Evolutionary conservation across 1,140 invertebrate species (phyloP).

Genomic region (Pectinophora gossypiella): DNA sequence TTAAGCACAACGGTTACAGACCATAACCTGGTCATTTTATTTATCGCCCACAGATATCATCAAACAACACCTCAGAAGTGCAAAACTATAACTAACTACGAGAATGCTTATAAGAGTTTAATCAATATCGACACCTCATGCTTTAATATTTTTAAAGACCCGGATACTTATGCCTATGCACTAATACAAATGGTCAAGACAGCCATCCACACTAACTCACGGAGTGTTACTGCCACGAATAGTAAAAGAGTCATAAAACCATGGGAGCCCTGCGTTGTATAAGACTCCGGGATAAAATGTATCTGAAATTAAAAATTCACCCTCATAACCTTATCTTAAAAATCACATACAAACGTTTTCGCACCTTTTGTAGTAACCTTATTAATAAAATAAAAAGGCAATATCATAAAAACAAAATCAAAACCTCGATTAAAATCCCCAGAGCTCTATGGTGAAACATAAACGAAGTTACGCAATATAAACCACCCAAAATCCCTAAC

Average conservation of each 20-base stretch:
- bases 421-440: constrained; percentile 4
- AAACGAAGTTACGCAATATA: constrained; percentile 10
- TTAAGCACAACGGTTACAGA: constrained; percentile 10
- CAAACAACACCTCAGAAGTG: not conserved
- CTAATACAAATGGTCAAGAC: not conserved
- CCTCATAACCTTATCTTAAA: not conserved
- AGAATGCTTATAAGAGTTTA: not conserved
- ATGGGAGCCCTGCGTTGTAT: not conserved
- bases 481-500: constrained; percentile 4
- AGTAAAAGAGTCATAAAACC: constrained; percentile 14
- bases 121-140: not conserved
- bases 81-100: constrained; percentile 4
- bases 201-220: not conserved
- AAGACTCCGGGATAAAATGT: not conserved
- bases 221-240: not conserved
- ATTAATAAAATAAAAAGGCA: constrained; percentile 15
- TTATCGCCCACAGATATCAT: not conserved
- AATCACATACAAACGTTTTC: too few relatives aligned
- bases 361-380: constrained; percentile 1
- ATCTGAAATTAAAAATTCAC: not conserved
- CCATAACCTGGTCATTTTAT: constrained; percentile 1
- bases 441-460: constrained; percentile 8
- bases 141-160: not conserved
- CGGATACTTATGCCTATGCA: not conserved
- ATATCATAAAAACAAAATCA: constrained; percentile 11